Evolutionary conservation across 2,888 invertebrate species (phyloP).

Genomic region (Fragum fragum): DNA sequence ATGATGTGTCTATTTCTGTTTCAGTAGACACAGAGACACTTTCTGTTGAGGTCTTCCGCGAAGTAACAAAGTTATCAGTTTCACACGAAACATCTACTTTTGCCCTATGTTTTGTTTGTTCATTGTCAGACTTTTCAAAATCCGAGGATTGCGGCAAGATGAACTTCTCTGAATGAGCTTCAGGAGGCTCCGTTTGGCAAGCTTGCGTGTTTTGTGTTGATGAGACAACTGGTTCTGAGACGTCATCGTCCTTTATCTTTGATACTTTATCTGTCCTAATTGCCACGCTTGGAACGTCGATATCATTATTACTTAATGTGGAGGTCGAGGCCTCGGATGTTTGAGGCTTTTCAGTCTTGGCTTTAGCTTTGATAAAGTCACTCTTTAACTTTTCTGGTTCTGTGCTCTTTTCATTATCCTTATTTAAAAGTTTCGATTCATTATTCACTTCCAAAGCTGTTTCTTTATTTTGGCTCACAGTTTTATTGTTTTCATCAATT

Average conservation of each 20-base stretch:
- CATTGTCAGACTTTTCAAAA: conserved; percentile 26
- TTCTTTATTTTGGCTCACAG: neutral
- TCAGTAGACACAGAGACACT: conserved; percentile 63
- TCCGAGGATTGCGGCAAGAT: conserved; percentile 47
- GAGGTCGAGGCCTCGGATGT: conserved; percentile 29
- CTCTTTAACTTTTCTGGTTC: neutral
- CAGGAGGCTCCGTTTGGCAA: conserved; percentile 65
- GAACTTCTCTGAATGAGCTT: conserved; percentile 29
- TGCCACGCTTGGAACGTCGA: neutral
- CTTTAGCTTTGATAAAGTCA: neutral
- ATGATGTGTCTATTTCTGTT: conserved; percentile 43
- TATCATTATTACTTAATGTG: conserved; percentile 4
- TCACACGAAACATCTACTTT: conserved; percentile 66
- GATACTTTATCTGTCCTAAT: neutral
- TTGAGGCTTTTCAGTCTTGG: conserved; percentile 5
- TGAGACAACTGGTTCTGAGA: conserved; percentile 66
- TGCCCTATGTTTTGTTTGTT: conserved; percentile 10
- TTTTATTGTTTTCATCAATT: neutral
- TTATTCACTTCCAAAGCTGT: conserved; percentile 18
- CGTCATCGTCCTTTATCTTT: conserved; percentile 51
- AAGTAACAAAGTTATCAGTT: conserved; percentile 56
- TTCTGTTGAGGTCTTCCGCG: conserved; percentile 47
- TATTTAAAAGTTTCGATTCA: neutral
- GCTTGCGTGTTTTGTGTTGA: conserved; percentile 68
- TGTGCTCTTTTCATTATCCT: neutral